Base-by-base conservation (phyloP, 2,113 vertebrate species). In the Sylvilagus bachmani region DNA sequence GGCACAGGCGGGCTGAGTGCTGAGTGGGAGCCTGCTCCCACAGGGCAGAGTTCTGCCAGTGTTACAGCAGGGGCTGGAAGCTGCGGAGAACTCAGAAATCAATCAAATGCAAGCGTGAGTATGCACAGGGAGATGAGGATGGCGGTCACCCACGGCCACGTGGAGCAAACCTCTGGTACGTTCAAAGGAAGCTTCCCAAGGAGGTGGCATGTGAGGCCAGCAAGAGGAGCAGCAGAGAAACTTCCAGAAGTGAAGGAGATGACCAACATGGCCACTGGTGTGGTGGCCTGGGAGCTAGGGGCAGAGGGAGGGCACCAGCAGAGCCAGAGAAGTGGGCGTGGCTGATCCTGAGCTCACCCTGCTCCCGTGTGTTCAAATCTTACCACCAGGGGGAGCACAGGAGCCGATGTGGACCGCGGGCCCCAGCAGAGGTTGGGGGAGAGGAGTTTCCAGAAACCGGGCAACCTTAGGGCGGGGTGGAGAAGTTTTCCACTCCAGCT, bases 301-400 rank as follows among this genome's bases (percentile, higher is more conserved):
- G 44, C 44, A 44, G 44, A 44, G 44, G 44, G 44, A 44, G 44
- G 44, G 44, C 6, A 44, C 44, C 44, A 77, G 25, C 44, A 13
- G 5, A 10, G 6, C 29, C 79, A 5, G 13, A 14, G 22, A 44
- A 14, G 10, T 12, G 58, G 81, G 55, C 51, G 17, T 44, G 81
- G 81, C 10, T 1, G 3, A 6, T 14, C 33, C 1, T 25, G 7
- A n/a, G 36, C 11, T 2, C 0, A 0, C 31, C 44, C 3, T 19
- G 13, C 31, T 33, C 36, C 38, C 17, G 31, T 1, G 6, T 53
- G 36, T 77, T 84, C 74, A 85, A 66, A 38, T 36, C 22, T 53
- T 21, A 96, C 93, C 97, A 96, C 69, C n/a, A 97, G 96, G 90
- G 70, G 95, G 85, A 0, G 33, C 70, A 62, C 29, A 85, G 66